Conservation (phyloP, 2,113 vertebrate genomes). For the Equus przewalskii region DNA sequence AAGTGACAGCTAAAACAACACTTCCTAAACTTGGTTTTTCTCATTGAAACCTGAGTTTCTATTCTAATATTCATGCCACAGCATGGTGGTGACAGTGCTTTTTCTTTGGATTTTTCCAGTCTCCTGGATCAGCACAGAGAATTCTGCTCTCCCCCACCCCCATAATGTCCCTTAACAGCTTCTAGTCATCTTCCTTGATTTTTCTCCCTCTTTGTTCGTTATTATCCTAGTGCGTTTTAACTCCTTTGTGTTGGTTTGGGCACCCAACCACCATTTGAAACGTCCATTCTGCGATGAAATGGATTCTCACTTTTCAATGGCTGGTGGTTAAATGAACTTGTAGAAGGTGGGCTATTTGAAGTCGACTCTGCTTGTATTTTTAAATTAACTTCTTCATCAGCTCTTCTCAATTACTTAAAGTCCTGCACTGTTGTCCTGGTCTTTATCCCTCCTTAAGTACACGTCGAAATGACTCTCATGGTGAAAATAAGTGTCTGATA, state of each 20-base stretch:
- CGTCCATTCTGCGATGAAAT: background rate
- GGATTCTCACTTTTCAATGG: background rate
- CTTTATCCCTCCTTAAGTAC: background rate
- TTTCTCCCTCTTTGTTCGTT: background rate
- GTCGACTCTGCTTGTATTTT: background rate
- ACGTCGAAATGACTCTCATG: background rate
- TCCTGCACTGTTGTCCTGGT: background rate
- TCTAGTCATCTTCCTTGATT: background rate
- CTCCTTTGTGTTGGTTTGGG: background rate
- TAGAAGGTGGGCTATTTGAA: background rate
- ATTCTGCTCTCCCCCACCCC: background rate
- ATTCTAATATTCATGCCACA: background rate
- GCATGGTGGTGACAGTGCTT: too few species aligned
- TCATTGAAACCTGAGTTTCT: background rate
- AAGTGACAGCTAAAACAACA: slow-evolving; percentile 38
- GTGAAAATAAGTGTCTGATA: background rate
- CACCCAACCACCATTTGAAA: background rate
- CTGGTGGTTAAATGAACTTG: background rate
- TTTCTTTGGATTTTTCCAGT: background rate
- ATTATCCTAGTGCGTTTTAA: background rate
- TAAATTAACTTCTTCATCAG: background rate
- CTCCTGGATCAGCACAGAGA: background rate
- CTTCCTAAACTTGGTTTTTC: background rate
- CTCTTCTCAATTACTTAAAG: background rate
- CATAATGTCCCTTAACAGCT: background rate